Base-by-base conservation (phyloP, 2,888 invertebrate species). In the Cheilosia urbana region DNA sequence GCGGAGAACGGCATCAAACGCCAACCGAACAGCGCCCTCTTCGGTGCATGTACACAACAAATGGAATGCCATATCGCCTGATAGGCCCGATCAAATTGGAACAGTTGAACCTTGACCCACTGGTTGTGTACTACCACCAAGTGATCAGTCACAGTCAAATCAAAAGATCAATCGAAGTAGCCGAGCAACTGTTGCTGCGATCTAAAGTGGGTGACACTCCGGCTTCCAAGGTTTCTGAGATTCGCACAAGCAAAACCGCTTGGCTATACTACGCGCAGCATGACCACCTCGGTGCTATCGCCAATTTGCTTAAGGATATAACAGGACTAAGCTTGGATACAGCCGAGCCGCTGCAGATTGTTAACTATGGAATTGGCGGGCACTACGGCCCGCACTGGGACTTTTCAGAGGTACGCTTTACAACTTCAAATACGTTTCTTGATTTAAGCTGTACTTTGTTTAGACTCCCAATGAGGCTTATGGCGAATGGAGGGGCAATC, bases 1-100 rank as follows among this genome's bases (percentile, higher is more conserved):
- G 94, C 3, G 93, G 93, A 7, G 94, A 94, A 87, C 88, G 91
- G 90, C 93, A 89, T 87, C 93, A 93, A 89, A 92, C 91, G 47
- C 89, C 88, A 65, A 90, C 89, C 72, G 89, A 92, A 69, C 89
- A 90, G 66, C 87, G 88, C 0, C 60, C 87, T 4, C 88, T 91
- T 9, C 89, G 88, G 11, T 93, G 93, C 87, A 89, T 89, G 58
- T 91, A 91, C 69, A 87, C 88, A 1, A 87, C 88, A 57, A 90
- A 89, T 9, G 88, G 89, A 49, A 88, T 90, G 40, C 87, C 88
- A 1, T 88, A 73, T 34, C 87, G 87, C 37, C 53, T 72, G 11
- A 65, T 89, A 9, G 87, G 78, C 0, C 89, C 89, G 2, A 88
- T 89, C 40, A 89, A 88, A 66, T 49, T 88, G 79, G 89, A 89